Conservation (phyloP, 2,113 vertebrate species). For the Camelus dromedarius region DNA sequence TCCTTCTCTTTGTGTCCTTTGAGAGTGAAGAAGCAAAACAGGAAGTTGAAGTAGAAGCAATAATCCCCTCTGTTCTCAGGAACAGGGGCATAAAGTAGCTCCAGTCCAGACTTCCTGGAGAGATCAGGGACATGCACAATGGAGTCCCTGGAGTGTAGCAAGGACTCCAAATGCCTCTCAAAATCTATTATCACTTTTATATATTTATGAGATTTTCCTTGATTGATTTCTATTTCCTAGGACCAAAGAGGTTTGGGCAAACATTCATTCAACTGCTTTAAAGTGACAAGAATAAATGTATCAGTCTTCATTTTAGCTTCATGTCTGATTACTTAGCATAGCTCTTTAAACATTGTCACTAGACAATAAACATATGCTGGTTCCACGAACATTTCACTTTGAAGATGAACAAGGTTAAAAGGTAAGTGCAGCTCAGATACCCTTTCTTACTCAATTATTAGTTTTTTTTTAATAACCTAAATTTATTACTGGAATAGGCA, state of each 20-base stretch:
- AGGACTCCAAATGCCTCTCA: neutral
- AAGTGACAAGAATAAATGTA: neutral
- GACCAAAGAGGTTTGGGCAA: neutral
- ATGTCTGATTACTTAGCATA: neutral
- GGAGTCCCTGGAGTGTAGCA: neutral
- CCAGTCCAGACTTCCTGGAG: neutral
- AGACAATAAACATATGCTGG: neutral
- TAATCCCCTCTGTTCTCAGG: neutral
- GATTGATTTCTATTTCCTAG: neutral
- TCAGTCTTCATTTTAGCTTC: neutral
- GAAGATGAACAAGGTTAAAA: neutral
- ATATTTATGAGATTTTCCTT: neutral
- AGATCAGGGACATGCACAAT: neutral
- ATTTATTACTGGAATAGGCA: neutral
- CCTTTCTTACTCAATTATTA: neutral
- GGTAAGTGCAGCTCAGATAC: neutral
- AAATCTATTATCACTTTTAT: neutral
- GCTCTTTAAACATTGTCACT: neutral
- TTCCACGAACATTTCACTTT: conserved; percentile 7
- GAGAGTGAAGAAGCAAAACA: neutral
- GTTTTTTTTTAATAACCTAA: neutral
- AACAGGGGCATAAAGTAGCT: neutral
- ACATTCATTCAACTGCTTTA: neutral
- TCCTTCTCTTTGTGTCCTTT: neutral
- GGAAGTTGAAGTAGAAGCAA: neutral